Conservation (phyloP, 1,140 invertebrate species). For the Zophobas atratus region DNA sequence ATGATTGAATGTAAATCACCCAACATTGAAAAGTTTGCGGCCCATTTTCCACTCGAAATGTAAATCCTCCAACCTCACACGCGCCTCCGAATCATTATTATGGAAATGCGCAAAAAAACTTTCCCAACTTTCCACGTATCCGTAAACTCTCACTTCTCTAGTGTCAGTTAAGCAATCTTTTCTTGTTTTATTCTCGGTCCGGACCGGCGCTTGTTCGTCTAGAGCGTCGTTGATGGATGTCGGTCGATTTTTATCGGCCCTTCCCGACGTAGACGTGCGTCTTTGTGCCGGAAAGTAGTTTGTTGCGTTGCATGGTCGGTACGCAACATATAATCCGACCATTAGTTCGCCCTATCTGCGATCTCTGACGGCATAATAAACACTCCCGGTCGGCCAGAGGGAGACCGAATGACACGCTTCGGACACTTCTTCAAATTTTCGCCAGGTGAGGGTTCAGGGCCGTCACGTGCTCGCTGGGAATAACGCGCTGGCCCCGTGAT, state of each 20-base stretch:
- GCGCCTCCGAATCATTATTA: slow-evolving; percentile 17
- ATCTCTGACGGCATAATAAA: slow-evolving; percentile 49
- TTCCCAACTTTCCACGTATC: slow-evolving; percentile 1
- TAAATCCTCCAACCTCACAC: neutral
- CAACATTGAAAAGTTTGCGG: slow-evolving; percentile 22
- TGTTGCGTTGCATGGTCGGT: slow-evolving; percentile 34
- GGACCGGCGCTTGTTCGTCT: slow-evolving; percentile 1
- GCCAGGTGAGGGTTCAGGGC: slow-evolving; percentile 30
- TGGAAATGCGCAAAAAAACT: slow-evolving; percentile 19
- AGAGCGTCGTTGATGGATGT: slow-evolving; percentile 30
- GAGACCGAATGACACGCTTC: slow-evolving; percentile 41
- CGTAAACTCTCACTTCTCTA: slow-evolving; percentile 26
- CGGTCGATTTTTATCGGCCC: slow-evolving; percentile 27
- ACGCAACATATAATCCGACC: slow-evolving; percentile 27
- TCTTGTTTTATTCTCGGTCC: slow-evolving; percentile 5
- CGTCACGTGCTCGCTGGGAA: neutral
- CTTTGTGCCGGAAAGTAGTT: slow-evolving; percentile 32
- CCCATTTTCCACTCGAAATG: slow-evolving; percentile 11
- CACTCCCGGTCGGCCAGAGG: slow-evolving; percentile 42
- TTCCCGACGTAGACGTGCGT: slow-evolving; percentile 10
- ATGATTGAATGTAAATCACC: slow-evolving; percentile 4
- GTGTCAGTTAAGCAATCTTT: slow-evolving; percentile 14
- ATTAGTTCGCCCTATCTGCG: slow-evolving; percentile 31
- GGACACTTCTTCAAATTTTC: slow-evolving; percentile 7
- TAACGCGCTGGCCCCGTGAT: slow-evolving; percentile 13